phyloP scores from a whole-genome alignment of 2,888 invertebrate genomes.

The Norana najaformis region DNA sequence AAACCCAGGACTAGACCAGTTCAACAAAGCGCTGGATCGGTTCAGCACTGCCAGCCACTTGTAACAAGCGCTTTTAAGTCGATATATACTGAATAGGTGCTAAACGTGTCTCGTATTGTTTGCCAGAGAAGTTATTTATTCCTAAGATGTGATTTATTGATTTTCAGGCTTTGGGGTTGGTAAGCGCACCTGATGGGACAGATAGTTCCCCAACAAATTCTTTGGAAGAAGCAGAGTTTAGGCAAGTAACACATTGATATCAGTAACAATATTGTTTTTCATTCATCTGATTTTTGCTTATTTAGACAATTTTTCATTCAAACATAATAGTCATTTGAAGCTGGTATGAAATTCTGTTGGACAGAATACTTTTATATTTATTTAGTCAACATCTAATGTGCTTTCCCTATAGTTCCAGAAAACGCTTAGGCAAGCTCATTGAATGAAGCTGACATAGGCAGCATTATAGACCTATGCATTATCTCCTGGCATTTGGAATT shows the following conservation, averaged over 20 bases:
- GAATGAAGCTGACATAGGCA: too few relatives aligned
- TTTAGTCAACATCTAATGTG: too few relatives aligned
- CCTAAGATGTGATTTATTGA: not conserved
- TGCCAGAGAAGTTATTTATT: not conserved
- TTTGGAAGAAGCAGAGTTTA: constrained; percentile 19
- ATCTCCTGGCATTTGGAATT: too few relatives aligned
- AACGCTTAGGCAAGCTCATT: too few relatives aligned
- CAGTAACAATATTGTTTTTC: not conserved
- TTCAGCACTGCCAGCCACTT: too few relatives aligned
- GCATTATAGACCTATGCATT: too few relatives aligned
- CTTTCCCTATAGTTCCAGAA: too few relatives aligned
- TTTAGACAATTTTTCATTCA: not conserved
- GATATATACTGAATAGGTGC: too few relatives aligned
- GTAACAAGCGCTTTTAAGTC: too few relatives aligned
- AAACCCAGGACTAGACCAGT: too few relatives aligned
- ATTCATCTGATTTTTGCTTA: not conserved
- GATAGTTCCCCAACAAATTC: constrained; percentile 28
- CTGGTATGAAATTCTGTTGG: not conserved
- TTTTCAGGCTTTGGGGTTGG: constrained; percentile 26
- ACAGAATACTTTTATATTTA: not conserved
- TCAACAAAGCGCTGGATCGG: too few relatives aligned
- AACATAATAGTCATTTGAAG: not conserved
- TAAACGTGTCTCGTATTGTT: too few relatives aligned
- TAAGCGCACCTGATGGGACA: constrained; percentile 25
- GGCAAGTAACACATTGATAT: not conserved